These are phyloP conservation scores for Pachycephala philippinensis DNA, from an alignment of 2,113 vertebrate species.

Conservation along the genomic window DNA sequence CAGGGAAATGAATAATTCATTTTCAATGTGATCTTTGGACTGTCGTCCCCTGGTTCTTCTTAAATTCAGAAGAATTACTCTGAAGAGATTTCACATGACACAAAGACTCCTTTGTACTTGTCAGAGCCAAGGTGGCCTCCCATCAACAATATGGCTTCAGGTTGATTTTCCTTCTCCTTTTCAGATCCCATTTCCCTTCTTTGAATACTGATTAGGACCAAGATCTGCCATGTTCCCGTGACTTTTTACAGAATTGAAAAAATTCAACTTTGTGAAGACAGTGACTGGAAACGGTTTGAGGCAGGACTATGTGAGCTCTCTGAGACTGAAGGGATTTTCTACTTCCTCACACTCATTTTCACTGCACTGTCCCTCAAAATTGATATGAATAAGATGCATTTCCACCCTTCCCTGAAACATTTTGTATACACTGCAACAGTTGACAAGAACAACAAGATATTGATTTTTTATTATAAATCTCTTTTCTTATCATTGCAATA, in stretches of 20 bases:
- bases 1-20: constrained; percentile 13
- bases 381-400: background rate
- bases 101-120: constrained; percentile 26
- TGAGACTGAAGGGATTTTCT: background rate
- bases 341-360: background rate
- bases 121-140: constrained; percentile 47
- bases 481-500: background rate
- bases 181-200: background rate
- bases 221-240: background rate
- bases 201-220: constrained; percentile 16
- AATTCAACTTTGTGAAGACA: background rate
- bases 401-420: background rate
- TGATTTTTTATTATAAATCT: background rate
- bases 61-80: constrained; percentile 11
- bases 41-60: background rate
- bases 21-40: background rate
- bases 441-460: background rate
- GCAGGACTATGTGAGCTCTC: background rate
- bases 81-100: constrained; percentile 24
- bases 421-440: background rate
- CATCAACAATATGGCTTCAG: constrained; percentile 27
- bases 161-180: constrained; percentile 10
- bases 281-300: background rate
- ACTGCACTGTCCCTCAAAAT: background rate
- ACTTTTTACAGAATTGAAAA: background rate